Conservation (phyloP, 2,113 vertebrate species). For the Natator depressus region DNA sequence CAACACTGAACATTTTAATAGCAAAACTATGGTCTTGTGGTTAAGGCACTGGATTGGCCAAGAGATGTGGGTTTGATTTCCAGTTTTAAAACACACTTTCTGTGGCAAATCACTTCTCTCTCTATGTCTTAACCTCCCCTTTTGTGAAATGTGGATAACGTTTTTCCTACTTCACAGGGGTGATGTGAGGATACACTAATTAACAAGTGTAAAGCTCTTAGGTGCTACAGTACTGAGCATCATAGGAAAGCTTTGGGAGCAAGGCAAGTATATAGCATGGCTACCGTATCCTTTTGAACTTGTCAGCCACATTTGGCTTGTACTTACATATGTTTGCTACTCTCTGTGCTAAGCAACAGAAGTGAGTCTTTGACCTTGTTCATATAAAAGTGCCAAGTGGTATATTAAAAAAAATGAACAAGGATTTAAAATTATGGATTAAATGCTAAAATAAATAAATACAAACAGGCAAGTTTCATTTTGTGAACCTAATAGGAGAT, state of each 20-base stretch:
- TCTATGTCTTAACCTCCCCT: not conserved
- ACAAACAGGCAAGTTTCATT: not conserved
- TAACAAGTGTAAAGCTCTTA: not conserved
- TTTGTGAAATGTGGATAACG: not conserved
- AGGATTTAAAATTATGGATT: not conserved
- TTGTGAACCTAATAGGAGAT: conserved; percentile 9
- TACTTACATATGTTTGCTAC: not conserved
- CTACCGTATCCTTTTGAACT: not conserved
- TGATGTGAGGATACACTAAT: not conserved
- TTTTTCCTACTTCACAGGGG: not conserved
- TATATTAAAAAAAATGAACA: conserved; percentile 3
- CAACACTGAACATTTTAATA: not conserved
- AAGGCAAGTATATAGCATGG: not conserved
- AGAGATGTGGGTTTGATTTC: not conserved
- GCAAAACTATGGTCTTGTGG: not conserved
- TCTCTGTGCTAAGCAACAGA: not conserved
- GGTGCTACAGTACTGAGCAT: not conserved
- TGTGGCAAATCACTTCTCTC: not conserved
- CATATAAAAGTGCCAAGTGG: conserved; percentile 13
- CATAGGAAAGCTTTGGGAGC: not conserved
- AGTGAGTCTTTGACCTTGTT: not conserved
- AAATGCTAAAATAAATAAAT: not conserved
- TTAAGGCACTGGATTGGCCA: not conserved
- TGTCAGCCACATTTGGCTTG: not conserved
- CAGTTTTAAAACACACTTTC: not conserved